Evolutionary conservation across 2,888 invertebrate species (phyloP).

Genomic region (Pogonocherus hispidulus): DNA sequence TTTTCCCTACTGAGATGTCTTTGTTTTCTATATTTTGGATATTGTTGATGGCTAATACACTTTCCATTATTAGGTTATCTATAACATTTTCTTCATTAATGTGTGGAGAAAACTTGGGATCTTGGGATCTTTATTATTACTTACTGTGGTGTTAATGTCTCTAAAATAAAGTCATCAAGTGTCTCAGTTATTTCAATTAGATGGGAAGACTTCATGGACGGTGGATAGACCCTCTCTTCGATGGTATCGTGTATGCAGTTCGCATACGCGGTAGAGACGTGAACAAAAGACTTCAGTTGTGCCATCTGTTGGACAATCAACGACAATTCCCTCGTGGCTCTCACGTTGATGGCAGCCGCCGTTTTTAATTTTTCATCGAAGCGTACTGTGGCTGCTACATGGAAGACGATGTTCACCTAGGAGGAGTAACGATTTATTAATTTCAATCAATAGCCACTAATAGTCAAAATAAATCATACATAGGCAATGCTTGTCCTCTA

Average conservation of each 20-base stretch:
- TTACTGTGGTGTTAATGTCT: slow-evolving; percentile 73
- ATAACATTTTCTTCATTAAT: no score
- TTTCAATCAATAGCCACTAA: not conserved
- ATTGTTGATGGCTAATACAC: no score
- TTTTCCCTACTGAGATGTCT: no score
- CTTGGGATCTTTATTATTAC: no score
- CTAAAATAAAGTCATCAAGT: slow-evolving; percentile 70
- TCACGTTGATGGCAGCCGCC: slow-evolving; percentile 82
- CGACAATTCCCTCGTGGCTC: slow-evolving; percentile 77
- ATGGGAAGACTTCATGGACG: slow-evolving; percentile 71
- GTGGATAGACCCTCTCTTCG: slow-evolving; percentile 72
- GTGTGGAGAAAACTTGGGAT: no score
- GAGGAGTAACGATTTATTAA: slow-evolving; percentile 26
- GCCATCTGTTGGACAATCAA: slow-evolving; percentile 77
- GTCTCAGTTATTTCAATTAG: slow-evolving; percentile 70
- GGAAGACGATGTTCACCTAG: slow-evolving; percentile 70
- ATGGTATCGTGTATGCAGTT: slow-evolving; percentile 68
- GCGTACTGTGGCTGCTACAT: slow-evolving; percentile 73
- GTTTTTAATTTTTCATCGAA: slow-evolving; percentile 83
- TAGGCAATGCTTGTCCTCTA: no score
- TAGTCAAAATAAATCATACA: no score
- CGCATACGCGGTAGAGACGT: slow-evolving; percentile 75
- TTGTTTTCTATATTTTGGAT: no score
- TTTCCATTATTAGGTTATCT: no score
- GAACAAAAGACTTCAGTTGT: slow-evolving; percentile 73